Percentiles rank a stretch among this genome's conserved stretches.
Conservation (phyloP, 2,113 vertebrate species). For the Lonchura striata region DNA sequence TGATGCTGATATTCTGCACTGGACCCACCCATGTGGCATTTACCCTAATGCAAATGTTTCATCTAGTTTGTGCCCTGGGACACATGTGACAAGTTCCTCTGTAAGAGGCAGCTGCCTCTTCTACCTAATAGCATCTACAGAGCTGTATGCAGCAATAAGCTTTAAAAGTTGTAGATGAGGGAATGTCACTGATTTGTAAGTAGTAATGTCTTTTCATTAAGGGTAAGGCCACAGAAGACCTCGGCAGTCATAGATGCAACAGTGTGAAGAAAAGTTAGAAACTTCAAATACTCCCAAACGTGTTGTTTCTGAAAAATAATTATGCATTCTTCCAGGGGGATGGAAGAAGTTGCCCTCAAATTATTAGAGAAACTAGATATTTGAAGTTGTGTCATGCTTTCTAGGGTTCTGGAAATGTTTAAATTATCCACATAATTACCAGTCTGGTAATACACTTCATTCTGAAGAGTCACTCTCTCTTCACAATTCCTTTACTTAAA, state of each 20-base stretch:
- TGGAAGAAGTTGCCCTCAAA: not conserved
- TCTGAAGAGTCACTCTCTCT: not conserved
- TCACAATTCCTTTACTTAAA: not conserved
- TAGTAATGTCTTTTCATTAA: not conserved
- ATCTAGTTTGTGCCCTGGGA: not conserved
- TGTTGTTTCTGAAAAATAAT: not conserved
- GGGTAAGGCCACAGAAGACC: not conserved
- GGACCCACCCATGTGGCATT: not conserved
- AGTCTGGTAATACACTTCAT: not conserved
- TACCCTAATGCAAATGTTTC: not conserved
- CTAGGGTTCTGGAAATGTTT: not conserved
- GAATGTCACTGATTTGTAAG: not conserved
- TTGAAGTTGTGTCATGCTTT: not conserved
- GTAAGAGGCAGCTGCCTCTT: not conserved
- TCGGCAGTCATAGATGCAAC: not conserved
- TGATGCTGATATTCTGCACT: not conserved
- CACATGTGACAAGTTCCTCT: not conserved
- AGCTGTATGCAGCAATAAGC: not conserved
- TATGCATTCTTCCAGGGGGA: rapidly evolving
- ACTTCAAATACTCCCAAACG: not conserved
- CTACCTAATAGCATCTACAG: not conserved
- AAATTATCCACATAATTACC: not conserved
- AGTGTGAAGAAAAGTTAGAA: not conserved
- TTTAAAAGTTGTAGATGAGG: not conserved
- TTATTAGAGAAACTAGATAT: not conserved